Evolutionary conservation across 2,113 vertebrate genomes (phyloP), one percentile per base, ranked within the genome.

Genomic region (Ageneiosus marmoratus): DNA sequence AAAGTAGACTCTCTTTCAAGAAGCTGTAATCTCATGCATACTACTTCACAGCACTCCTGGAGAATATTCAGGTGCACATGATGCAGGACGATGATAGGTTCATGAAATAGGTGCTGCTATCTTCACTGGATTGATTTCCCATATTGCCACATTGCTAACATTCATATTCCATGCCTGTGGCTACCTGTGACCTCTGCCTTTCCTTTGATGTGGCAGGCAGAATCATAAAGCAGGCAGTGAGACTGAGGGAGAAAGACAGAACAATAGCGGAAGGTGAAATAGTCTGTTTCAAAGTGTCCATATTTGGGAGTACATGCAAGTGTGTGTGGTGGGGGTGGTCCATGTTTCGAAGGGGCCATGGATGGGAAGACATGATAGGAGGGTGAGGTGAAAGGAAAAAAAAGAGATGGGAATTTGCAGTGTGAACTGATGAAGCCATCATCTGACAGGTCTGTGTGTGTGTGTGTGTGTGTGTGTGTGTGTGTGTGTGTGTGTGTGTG

Each of bases 151-250:
- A 91, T 91, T 90, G 92, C 94, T 94, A 95, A 93, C 95, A 96
- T 97, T 96, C 94, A 96, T 97, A 96, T 90, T 95, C 94, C 56
- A 89, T 88, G 91, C 96, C 96, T 95, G 94, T 95, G 94, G 96
- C 95, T 96, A 95, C 86, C 85, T 97, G 20, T 80, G 96, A 98
- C 96, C 97, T 96, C 93, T 95, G 96, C 95, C 97, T 96, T 96
- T 95, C 94, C 95, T 99, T 99, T 97, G 96, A 98, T 97, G 96
- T 94, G 94, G 95, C 96, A 96, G 94, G 95, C 94, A 94, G 94
- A 94, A 94, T 94, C 95, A 91, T 89, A 91, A 53, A 90, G 51
- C 53, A 82, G 48, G 65, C 86, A 72, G 67, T 51, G 22, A 86
- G 82, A 69, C 46, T 79, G 46, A 56, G 46, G 82, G 69, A 79